Evolutionary conservation across 2,888 invertebrate species (phyloP), one percentile per base, ranked within the genome.

Genomic region (Dryomyza anilis): DNA sequence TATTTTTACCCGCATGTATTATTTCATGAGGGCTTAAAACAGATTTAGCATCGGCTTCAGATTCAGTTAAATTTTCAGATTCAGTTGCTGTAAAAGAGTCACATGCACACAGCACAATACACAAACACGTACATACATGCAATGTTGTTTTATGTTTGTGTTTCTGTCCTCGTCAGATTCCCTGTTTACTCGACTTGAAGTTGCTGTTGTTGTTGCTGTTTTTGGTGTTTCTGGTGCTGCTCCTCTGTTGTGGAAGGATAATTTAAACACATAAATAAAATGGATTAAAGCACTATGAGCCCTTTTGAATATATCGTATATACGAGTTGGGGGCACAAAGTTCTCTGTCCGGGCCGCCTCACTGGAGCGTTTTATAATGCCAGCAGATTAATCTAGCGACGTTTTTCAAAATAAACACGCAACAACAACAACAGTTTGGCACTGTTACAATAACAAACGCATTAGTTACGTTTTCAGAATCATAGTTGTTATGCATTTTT

Each of bases 201-300:
- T 53, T 65, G 67, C 58, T 60, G 62, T 62, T 64, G 66, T 62
- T 67, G 63, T 67, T n/a, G n/a, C n/a, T n/a, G n/a, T n/a, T n/a
- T n/a, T n/a, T n/a, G n/a, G n/a, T n/a, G n/a, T n/a, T n/a, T n/a
- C n/a, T n/a, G n/a, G n/a, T n/a, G n/a, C n/a, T n/a, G n/a, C n/a
- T n/a, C n/a, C n/a, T n/a, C n/a, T 64, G 64, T 68, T 67, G 70
- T 66, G 65, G 70, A 69, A 72, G 75, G 72, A 73, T 76, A 75
- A 77, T 76, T 74, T 74, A 74, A 74, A 75, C 71, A 72, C 75
- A 78, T 78, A 78, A 78, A 78, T 78, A 76, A 76, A 74, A 70
- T 74, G 76, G 77, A 78, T 78, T 78, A 75, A 76, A 78, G 73
- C 72, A 71, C 74, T 75, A 74, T 73, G 77, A 77, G 76, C 72